Evolutionary conservation across 2,888 invertebrate species (phyloP).

Genomic region (Epinotia ramella): DNA sequence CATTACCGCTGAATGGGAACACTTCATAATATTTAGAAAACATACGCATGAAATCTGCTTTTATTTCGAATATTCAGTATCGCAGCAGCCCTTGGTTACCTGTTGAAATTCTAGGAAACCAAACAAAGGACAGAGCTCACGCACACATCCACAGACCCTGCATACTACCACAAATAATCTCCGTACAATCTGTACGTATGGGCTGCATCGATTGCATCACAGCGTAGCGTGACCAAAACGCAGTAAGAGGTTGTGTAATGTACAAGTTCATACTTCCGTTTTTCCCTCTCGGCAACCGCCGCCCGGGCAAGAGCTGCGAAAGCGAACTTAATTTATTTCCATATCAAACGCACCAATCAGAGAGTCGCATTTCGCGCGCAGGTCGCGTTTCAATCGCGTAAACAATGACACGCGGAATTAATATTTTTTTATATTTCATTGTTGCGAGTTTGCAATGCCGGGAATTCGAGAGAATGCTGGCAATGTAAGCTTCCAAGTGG

Average conservation of each 20-base stretch:
- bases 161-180: constrained; percentile 12
- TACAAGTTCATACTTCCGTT: not conserved
- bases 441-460: not conserved
- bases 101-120: constrained; percentile 10
- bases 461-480: not conserved
- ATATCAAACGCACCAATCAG: constrained; percentile 22
- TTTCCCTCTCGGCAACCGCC: not conserved
- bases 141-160: constrained; percentile 6
- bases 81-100: not conserved
- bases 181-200: constrained; percentile 3
- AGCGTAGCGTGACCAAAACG: not conserved
- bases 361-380: not conserved
- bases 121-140: constrained; percentile 12
- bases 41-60: not conserved
- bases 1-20: not conserved
- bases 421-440: not conserved
- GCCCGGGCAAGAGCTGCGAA: constrained; percentile 21
- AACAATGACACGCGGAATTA: constrained; percentile 24
- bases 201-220: constrained; percentile 33
- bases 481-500: constrained; percentile 6
- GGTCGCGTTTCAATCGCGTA: constrained; percentile 2
- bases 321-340: constrained; percentile 28
- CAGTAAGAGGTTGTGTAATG: not conserved
- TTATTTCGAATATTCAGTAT: not conserved
- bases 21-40: too few relatives aligned